phyloP scores from a whole-genome alignment of 1,140 invertebrate genomes.

The Phymorhynchus buccinoides region DNA sequence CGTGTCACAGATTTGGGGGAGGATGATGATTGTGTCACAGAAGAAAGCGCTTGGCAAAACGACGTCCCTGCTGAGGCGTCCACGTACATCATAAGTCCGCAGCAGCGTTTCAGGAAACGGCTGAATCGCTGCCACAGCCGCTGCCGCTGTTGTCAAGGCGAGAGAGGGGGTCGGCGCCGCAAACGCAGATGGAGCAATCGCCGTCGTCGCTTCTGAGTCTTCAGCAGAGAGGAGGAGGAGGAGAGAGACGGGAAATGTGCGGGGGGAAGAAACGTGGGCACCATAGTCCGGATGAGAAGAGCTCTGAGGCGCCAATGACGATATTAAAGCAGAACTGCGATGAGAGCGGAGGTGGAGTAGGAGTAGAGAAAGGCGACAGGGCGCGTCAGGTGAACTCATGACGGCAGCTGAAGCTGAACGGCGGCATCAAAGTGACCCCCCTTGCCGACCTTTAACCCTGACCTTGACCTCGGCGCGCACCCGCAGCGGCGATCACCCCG shows the following conservation, averaged over 20 bases:
- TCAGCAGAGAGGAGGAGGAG: not conserved
- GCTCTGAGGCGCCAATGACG: not conserved
- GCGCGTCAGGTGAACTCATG: not conserved
- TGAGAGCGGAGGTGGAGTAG: not conserved
- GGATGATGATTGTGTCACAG: no score
- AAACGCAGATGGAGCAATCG: not conserved
- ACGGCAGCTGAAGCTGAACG: conserved; percentile 9
- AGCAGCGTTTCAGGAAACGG: not conserved
- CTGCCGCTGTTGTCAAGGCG: not conserved
- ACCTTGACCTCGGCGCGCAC: not conserved
- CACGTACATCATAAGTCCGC: conserved; percentile 1
- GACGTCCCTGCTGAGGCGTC: conserved; percentile 9
- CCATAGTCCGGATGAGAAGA: not conserved
- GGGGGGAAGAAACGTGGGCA: not conserved
- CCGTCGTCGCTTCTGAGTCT: conserved; percentile 1
- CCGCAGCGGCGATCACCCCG: not conserved
- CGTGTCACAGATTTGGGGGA: no score
- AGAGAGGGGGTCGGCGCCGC: not conserved
- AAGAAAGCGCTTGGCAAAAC: not conserved
- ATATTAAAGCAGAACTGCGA: not conserved
- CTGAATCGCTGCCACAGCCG: no score
- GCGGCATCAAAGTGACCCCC: not conserved
- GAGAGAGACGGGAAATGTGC: not conserved
- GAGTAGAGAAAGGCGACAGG: not conserved
- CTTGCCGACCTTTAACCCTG: no score